These are phyloP conservation scores for Meiosimyza platycephala DNA, from an alignment of 2,888 invertebrate genomes.

Conservation along the genomic window DNA sequence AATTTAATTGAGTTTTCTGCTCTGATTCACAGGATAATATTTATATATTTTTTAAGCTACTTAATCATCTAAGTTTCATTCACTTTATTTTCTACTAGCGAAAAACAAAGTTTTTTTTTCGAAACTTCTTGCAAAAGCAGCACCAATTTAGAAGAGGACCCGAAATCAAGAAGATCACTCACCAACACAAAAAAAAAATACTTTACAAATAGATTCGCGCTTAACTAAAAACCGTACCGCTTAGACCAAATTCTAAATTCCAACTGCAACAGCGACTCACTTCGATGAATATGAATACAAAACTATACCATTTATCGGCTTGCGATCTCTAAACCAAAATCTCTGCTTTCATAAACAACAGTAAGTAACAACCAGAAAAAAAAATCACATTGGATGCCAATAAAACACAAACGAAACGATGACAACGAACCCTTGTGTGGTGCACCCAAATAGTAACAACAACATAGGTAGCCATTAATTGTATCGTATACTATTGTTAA, in stretches of 20 bases:
- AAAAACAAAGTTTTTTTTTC: not conserved
- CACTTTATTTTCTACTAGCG: not conserved
- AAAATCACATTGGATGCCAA: conserved; percentile 13
- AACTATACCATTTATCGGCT: conserved; percentile 37
- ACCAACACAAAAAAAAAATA: conserved; percentile 3
- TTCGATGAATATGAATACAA: conserved; percentile 31
- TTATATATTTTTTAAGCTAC: too few relatives aligned
- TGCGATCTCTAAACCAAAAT: conserved; percentile 35
- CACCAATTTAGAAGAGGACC: not conserved
- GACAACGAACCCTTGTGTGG: conserved; percentile 40
- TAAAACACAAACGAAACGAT: conserved; percentile 27
- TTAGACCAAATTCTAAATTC: conserved; percentile 37
- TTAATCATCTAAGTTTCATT: conserved; percentile 11
- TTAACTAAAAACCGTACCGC: conserved; percentile 27
- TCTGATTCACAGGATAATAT: too few relatives aligned
- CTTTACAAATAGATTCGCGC: not conserved
- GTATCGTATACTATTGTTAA: not conserved
- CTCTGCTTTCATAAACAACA: conserved; percentile 31
- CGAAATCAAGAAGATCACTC: not conserved
- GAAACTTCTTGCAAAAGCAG: not conserved
- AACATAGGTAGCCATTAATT: conserved; percentile 8
- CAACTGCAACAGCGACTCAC: conserved; percentile 35
- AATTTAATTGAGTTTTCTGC: too few relatives aligned
- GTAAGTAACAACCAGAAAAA: conserved; percentile 31
- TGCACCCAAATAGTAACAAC: conserved; percentile 31